These are phyloP conservation scores for Lordiphosa clarofinis DNA, from an alignment of 1,140 invertebrate species.

Conservation along the genomic window DNA sequence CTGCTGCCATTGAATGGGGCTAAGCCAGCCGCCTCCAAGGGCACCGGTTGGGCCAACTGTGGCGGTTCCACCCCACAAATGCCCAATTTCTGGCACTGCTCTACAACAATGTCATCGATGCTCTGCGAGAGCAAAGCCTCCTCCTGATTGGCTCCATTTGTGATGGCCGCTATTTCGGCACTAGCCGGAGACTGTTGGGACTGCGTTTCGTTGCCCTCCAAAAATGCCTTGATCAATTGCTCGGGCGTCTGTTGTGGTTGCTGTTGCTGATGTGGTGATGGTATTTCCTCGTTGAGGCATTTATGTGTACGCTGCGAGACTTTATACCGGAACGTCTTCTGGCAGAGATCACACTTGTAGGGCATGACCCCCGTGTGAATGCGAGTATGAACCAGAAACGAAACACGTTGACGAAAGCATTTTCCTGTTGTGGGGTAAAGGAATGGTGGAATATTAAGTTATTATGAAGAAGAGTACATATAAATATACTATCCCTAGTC, in stretches of 20 bases:
- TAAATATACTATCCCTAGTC: no score
- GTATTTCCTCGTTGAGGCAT: conserved; percentile 80
- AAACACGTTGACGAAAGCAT: conserved; percentile 91
- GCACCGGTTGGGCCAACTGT: conserved; percentile 25
- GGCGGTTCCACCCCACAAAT: conserved; percentile 49
- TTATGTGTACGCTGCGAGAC: conserved; percentile 91
- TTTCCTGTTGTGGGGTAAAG: conserved; percentile 84
- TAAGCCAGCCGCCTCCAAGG: conserved; percentile 27
- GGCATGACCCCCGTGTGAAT: conserved; percentile 85
- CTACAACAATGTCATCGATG: conserved; percentile 79
- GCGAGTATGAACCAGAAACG: conserved; percentile 90
- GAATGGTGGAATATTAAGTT: conserved; percentile 1
- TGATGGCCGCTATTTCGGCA: conserved; percentile 45
- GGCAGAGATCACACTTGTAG: conserved; percentile 89
- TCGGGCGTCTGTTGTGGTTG: conserved; percentile 47
- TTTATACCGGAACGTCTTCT: conserved; percentile 92
- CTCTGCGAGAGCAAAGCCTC: conserved; percentile 65
- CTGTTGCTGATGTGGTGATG: background rate
- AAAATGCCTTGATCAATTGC: conserved; percentile 65
- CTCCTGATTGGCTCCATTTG: conserved; percentile 25
- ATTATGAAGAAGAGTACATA: no score
- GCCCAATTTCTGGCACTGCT: conserved; percentile 79
- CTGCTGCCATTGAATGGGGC: conserved; percentile 48
- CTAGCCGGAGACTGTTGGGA: conserved; percentile 39
- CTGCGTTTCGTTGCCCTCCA: conserved; percentile 37